Base-by-base conservation (phyloP, 2,888 invertebrate genomes). In the Erynnis tages region DNA sequence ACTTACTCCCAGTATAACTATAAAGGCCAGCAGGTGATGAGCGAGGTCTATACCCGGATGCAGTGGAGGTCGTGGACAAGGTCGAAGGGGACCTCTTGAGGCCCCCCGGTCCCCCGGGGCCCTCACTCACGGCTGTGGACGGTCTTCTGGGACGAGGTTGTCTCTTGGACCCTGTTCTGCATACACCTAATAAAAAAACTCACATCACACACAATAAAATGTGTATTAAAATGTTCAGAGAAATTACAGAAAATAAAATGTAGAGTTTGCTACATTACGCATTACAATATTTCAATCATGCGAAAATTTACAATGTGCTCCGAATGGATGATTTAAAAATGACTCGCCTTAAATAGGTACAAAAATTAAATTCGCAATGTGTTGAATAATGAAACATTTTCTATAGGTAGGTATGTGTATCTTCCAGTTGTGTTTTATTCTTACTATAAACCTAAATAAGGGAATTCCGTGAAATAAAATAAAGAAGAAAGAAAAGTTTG, bases 1-100 rank as follows among this genome's bases (percentile, higher is more conserved):
- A 63, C 74, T 62, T 53, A 84, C 84, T 82, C 78, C 93, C 93
- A 61, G 94, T 94, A 68, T 94, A 95, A 62, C 93, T 93, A 71
- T 93, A 92, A 54, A 95, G 88, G n/a, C 95, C 95, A 7, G 94
- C 93, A 2, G 95, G 95, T 56, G 94, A 94, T 43, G 95, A 95
- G 61, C 94, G 88, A 1, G 95, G 95, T 60, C 95, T 84, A 65
- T 91, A 90, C 37, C 88, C 82, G 1, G 89, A 89, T 1, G 74
- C 76, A 1, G 84, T 84, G 30, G 90, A 90, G 32, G 80, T 72
- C 1, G 90, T 90, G 41, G 90, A 88, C n/a, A 85, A 70, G 2
- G 82, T 85, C 52, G 86, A 88, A 10, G 85, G 87, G 1, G 87
- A 88, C 45, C 86, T 66, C 60, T 70, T 82, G 59, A 86, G 59